Evolutionary conservation across 2,888 invertebrate genomes (phyloP), one percentile per base, ranked within the genome.

Genomic region (Calameuta pallipes): DNA sequence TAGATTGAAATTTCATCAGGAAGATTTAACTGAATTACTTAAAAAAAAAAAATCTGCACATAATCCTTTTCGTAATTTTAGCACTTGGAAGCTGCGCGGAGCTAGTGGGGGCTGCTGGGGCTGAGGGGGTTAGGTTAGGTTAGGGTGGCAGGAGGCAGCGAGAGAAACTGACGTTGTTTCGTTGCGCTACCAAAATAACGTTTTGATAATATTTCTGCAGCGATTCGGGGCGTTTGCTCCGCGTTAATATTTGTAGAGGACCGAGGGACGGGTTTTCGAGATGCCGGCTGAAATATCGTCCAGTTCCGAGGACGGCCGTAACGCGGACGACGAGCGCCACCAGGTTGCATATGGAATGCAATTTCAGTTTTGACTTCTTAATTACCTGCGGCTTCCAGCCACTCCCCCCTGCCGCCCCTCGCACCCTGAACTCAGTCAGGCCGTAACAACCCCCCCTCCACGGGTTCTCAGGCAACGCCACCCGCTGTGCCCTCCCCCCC

Each of bases 321-420:
- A 12, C 71, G 15, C 71, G 71, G 9, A 31, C 71, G 71, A 34
- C 15, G 13, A 33, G 71, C 71, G 71, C 71, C 34, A 71, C 4
- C 71, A 15, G 34, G 34, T 34, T 71, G 71, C 71, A 71, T 71
- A 71, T 34, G 71, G 34, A 71, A 71, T 71, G 71, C 34, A 71
- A 71, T 71, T 71, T 71, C 71, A 71, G 71, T 71, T 71, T 71
- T 71, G 71, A 71, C 71, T 71, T 71, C 71, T 71, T 71, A 71
- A 71, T 71, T 71, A 71, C 71, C 34, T 71, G 71, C 71, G 71
- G 71, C 71, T 71, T 31, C 34, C 31, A 33, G 71, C 31, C 71
- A 31, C 31, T 12, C 36, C 3, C 36, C 36, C 36, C 36, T 11
- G 3, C 33, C 35, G 4, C 70, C 70, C 70, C 31, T n/a, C 4